phyloP scores from a whole-genome alignment of 2,888 invertebrate species.

The Agrochola lychnidis region DNA sequence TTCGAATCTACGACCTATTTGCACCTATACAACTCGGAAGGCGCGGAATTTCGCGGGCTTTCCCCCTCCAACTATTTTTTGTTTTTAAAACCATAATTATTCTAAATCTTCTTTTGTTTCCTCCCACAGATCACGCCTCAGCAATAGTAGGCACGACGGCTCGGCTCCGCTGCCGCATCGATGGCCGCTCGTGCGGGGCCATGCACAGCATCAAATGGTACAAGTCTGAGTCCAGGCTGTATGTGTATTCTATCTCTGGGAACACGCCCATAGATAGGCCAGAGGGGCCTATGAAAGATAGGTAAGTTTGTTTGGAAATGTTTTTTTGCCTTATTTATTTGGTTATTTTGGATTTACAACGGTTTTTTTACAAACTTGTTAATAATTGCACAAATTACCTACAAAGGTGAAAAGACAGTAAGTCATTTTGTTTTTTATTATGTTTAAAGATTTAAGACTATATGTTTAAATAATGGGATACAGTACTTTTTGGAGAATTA shows the following conservation, averaged over 20 bases:
- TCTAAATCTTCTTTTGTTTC: not conserved
- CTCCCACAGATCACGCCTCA: conserved; percentile 90
- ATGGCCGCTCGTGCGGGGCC: conserved; percentile 93
- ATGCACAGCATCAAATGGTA: conserved; percentile 97
- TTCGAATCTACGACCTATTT: too few relatives aligned
- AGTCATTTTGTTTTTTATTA: not conserved
- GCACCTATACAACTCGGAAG: too few relatives aligned
- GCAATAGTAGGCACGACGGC: conserved; percentile 93
- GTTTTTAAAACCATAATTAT: not conserved
- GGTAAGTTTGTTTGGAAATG: conserved; percentile 86
- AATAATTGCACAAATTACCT: not conserved
- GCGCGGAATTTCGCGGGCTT: not conserved
- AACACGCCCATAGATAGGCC: conserved; percentile 92
- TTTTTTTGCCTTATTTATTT: not conserved
- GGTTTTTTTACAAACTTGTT: not conserved
- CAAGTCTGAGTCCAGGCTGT: conserved; percentile 93
- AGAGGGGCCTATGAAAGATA: conserved; percentile 93
- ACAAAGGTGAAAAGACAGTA: too few relatives aligned
- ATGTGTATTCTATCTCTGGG: conserved; percentile 94
- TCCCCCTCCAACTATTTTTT: too few relatives aligned
- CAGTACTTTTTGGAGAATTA: too few relatives aligned
- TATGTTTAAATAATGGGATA: too few relatives aligned
- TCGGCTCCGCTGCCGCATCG: conserved; percentile 93
- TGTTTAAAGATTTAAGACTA: not conserved
- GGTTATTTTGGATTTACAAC: not conserved